Conservation (phyloP, 64 coral and sea anemone genomes). For the Acropora tenuis region DNA sequence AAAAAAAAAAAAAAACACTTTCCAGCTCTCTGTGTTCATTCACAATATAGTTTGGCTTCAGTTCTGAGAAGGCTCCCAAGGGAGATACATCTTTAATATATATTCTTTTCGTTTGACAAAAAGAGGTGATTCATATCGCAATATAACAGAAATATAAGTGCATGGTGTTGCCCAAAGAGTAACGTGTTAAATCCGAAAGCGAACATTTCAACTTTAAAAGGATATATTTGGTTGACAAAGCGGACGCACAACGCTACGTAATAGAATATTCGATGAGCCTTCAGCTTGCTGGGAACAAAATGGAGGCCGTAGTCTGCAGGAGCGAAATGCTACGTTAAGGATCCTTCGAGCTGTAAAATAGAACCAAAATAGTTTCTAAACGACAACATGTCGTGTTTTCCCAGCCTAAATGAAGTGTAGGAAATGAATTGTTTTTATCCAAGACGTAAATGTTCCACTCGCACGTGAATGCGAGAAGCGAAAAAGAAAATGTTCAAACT, state of each 20-base stretch:
- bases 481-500: background rate
- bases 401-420: constrained; percentile 18
- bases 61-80: constrained; percentile 5
- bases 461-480: background rate
- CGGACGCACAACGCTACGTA: background rate
- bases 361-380: background rate
- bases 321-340: background rate
- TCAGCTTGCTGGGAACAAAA: constrained; percentile 28
- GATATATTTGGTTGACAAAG: background rate
- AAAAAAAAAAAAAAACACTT: background rate
- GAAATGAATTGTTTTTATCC: constrained; percentile 30
- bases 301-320: background rate
- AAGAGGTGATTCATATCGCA: constrained; percentile 7
- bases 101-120: constrained; percentile 19
- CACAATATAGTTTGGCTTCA: background rate
- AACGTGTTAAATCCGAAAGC: background rate
- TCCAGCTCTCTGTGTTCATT: background rate
- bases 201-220: background rate
- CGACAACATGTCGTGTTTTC: constrained; percentile 32
- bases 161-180: constrained; percentile 25
- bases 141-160: constrained; percentile 2
- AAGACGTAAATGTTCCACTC: background rate
- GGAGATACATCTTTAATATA: background rate
- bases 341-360: constrained; percentile 16
- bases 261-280: constrained; percentile 1